Conservation (phyloP, 2,113 vertebrate genomes). For the Psittacula cyanocephala region DNA sequence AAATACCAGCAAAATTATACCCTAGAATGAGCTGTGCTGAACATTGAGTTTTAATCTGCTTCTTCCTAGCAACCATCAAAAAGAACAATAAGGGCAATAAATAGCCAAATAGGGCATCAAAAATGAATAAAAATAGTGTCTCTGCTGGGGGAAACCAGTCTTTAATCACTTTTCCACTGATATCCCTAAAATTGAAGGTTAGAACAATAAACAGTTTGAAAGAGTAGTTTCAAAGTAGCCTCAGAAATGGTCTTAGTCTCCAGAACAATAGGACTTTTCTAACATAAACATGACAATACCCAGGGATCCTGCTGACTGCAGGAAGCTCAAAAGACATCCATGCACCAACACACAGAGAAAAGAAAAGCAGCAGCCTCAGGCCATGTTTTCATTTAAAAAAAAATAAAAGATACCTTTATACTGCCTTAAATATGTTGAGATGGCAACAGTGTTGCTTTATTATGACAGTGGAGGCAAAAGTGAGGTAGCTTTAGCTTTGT, state of each 20-base stretch:
- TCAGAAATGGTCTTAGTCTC: not conserved
- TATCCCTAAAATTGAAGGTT: slow-evolving; percentile 42
- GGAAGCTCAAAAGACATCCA: not conserved
- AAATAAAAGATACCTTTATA: not conserved
- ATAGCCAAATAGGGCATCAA: slow-evolving; percentile 46
- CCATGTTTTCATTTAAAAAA: not conserved
- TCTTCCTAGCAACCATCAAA: slow-evolving; percentile 49
- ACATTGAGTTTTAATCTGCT: slow-evolving; percentile 45
- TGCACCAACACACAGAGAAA: not conserved
- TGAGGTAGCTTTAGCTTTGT: not conserved
- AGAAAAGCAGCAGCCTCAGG: not conserved
- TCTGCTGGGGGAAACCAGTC: slow-evolving; percentile 3
- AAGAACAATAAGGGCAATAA: slow-evolving; percentile 57
- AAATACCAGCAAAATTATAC: slow-evolving; percentile 60
- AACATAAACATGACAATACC: slow-evolving; percentile 25
- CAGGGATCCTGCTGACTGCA: not conserved
- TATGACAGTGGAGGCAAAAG: not conserved
- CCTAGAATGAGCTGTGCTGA: not conserved
- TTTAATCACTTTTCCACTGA: slow-evolving; percentile 55
- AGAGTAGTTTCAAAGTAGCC: slow-evolving; percentile 27
- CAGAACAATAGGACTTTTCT: slow-evolving; percentile 14
- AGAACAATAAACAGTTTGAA: slow-evolving; percentile 30
- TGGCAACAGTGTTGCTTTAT: not conserved
- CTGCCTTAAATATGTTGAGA: not conserved
- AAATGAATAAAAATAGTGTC: slow-evolving; percentile 48